These are phyloP conservation scores for Drosophila insularis DNA, from an alignment of 1,140 invertebrate species.

Conservation along the genomic window DNA sequence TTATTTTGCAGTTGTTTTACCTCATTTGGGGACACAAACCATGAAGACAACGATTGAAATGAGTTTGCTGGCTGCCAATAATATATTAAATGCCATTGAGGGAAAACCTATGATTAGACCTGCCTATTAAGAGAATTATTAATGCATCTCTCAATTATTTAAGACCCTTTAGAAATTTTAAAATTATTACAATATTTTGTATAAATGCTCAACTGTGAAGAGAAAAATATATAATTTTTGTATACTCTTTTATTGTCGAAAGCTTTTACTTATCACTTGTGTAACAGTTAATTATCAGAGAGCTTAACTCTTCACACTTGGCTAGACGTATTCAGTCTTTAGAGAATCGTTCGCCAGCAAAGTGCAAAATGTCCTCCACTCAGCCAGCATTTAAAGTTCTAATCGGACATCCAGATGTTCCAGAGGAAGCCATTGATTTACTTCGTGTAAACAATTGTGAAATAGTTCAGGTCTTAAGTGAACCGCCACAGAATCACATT, in stretches of 20 bases:
- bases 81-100: slow-evolving; percentile 90
- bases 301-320: neutral
- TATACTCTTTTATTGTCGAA: neutral
- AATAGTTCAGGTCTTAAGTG: neutral
- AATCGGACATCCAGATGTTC: slow-evolving; percentile 82
- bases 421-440: slow-evolving; percentile 68
- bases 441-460: slow-evolving; percentile 48
- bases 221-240: neutral
- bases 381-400: slow-evolving; percentile 75
- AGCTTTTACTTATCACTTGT: slow-evolving; percentile 17
- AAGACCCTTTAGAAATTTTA: neutral
- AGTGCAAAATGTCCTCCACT: neutral
- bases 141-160: neutral
- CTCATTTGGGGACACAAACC: slow-evolving; percentile 94
- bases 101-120: slow-evolving; percentile 86
- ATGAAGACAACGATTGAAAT: slow-evolving; percentile 89
- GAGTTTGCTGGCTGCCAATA: slow-evolving; percentile 90
- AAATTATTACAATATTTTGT: neutral
- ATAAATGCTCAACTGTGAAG: neutral
- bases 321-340: neutral
- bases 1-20: slow-evolving; percentile 87
- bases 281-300: neutral
- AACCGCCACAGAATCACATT: slow-evolving; percentile 31
- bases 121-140: slow-evolving; percentile 56
- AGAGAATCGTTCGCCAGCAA: neutral